Evolutionary conservation across 2,797 vertebrate genomes (phyloP).

Genomic region (Pangasius krempfi): DNA sequence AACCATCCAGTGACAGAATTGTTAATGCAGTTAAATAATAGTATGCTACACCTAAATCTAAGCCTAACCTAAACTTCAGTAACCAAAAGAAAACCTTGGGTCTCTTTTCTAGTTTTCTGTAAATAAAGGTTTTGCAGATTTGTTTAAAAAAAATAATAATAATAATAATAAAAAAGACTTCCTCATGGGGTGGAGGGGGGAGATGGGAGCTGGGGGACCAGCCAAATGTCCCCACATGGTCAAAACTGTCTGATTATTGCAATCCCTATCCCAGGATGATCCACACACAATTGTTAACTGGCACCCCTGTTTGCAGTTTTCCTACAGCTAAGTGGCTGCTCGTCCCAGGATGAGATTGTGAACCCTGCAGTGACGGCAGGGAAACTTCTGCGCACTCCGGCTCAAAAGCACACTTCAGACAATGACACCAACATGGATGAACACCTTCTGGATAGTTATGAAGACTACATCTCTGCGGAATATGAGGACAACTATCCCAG

Average conservation of each 20-base stretch:
- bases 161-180: too few species aligned
- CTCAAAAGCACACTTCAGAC: conserved; percentile 2
- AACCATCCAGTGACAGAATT: not conserved
- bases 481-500: conserved; percentile 48
- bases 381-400: conserved; percentile 21
- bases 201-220: not conserved
- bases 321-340: conserved; percentile 43
- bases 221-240: not conserved
- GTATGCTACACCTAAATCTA: not conserved
- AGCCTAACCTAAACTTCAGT: not conserved
- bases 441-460: conserved; percentile 14
- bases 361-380: conserved; percentile 42
- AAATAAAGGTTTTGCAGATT: not conserved
- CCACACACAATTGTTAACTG: not conserved
- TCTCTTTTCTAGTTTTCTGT: not conserved
- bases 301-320: conserved; percentile 46
- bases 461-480: conserved; percentile 49
- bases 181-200: too few species aligned
- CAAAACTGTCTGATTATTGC: not conserved
- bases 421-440: conserved; percentile 7
- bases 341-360: conserved; percentile 38
- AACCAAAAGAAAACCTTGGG: not conserved
- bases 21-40: not conserved
- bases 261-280: not conserved
- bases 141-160: not conserved